phyloP scores from a whole-genome alignment of 2,113 vertebrate genomes.

The Apodemus speciosus region DNA sequence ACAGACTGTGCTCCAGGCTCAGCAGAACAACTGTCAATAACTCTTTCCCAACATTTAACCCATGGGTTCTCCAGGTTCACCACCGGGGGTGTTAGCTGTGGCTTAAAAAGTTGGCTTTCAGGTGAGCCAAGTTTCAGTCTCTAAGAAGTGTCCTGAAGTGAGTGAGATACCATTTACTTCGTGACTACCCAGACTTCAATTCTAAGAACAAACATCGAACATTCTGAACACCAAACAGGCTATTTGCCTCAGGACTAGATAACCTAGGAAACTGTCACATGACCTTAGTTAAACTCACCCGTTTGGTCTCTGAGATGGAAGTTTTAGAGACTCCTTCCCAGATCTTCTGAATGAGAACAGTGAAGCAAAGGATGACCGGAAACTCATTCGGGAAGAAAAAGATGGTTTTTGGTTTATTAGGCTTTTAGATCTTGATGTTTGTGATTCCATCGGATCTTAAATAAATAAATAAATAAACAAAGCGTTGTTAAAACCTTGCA shows the following conservation, averaged over 20 bases:
- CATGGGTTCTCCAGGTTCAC: background rate
- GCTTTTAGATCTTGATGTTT: constrained; percentile 78
- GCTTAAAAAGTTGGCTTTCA: background rate
- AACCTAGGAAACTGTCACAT: background rate
- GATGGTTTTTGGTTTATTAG: constrained; percentile 76
- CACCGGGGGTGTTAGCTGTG: too few species aligned
- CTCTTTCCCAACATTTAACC: constrained; percentile 47
- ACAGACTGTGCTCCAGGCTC: background rate
- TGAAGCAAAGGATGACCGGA: constrained; percentile 85
- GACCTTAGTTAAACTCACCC: constrained; percentile 79
- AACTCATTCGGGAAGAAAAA: constrained; percentile 77
- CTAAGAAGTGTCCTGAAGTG: background rate
- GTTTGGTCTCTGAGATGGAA: constrained; percentile 69
- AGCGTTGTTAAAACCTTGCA: background rate
- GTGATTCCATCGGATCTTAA: constrained; percentile 78
- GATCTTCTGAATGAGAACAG: constrained; percentile 87
- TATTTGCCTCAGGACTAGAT: background rate
- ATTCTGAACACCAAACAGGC: constrained; percentile 20
- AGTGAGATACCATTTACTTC: background rate
- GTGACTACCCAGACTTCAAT: background rate
- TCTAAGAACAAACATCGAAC: constrained; percentile 47
- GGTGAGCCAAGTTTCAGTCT: constrained; percentile 11
- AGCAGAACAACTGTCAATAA: background rate
- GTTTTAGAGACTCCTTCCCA: constrained; percentile 76
- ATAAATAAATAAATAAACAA: background rate